Evolutionary conservation across 2,888 invertebrate genomes (phyloP).

Genomic region (Pachydiplax longipennis): DNA sequence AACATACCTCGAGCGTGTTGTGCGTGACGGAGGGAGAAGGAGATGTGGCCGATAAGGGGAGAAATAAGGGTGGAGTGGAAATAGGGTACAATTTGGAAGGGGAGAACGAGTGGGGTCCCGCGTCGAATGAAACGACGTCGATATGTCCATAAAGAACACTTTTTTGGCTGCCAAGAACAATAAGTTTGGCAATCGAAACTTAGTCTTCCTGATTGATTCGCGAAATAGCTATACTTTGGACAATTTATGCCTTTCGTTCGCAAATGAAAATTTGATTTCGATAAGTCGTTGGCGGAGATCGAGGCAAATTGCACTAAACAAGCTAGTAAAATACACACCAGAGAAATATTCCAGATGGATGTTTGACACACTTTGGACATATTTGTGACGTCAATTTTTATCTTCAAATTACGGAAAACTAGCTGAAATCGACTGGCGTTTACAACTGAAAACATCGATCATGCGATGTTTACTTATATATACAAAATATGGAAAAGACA

Average conservation of each 20-base stretch:
- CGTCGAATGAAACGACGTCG: not conserved
- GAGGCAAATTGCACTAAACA: not conserved
- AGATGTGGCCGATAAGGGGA: not conserved
- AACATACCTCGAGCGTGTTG: constrained; percentile 9
- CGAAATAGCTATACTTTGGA: not conserved
- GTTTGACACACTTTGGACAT: too few relatives aligned
- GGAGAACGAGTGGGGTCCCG: not conserved
- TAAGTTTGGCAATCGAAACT: not conserved
- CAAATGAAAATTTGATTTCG: not conserved
- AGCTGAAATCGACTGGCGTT: too few relatives aligned
- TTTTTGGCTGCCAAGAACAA: not conserved
- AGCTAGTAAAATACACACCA: too few relatives aligned
- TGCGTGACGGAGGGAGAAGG: constrained; percentile 1
- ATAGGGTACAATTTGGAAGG: not conserved
- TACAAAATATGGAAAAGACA: too few relatives aligned
- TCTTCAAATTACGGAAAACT: too few relatives aligned
- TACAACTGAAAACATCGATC: too few relatives aligned
- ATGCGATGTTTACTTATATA: too few relatives aligned
- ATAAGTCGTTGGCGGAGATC: not conserved
- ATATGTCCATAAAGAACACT: not conserved
- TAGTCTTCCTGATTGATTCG: not conserved
- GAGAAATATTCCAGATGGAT: too few relatives aligned
- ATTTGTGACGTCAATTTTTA: too few relatives aligned
- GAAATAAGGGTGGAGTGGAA: not conserved
- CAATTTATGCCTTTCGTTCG: not conserved